Conservation (phyloP, 2,113 vertebrate species). For the Platanista minor region DNA sequence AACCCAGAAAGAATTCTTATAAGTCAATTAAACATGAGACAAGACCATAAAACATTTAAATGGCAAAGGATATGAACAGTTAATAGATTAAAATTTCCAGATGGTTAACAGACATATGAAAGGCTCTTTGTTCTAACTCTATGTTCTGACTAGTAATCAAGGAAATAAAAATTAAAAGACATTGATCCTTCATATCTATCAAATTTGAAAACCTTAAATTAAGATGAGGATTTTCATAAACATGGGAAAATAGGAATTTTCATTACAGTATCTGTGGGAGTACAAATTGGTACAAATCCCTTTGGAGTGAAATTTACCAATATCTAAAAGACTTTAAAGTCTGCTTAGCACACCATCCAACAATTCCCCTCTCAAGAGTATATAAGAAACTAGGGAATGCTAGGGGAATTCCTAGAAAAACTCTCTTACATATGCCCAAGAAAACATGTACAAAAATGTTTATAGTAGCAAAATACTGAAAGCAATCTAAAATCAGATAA, state of each 20-base stretch:
- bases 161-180: background rate
- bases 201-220: background rate
- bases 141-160: background rate
- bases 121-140: background rate
- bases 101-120: background rate
- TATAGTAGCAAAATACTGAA: conserved; percentile 12
- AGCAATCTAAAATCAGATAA: conserved; percentile 24
- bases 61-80: background rate
- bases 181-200: background rate
- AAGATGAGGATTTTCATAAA: background rate
- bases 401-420: background rate
- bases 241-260: background rate
- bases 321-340: background rate
- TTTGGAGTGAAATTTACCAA: background rate
- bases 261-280: background rate
- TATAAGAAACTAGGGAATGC: background rate
- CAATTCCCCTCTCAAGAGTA: background rate
- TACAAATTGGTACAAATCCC: background rate
- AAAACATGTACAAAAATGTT: conserved; percentile 8
- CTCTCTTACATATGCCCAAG: background rate
- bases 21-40: background rate
- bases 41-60: background rate
- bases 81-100: background rate
- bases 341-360: background rate
- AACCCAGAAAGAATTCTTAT: background rate